Percentiles rank a stretch among this genome's conserved stretches.
Conservation (phyloP, 1,140 invertebrate species). For the Papilio machaon region DNA sequence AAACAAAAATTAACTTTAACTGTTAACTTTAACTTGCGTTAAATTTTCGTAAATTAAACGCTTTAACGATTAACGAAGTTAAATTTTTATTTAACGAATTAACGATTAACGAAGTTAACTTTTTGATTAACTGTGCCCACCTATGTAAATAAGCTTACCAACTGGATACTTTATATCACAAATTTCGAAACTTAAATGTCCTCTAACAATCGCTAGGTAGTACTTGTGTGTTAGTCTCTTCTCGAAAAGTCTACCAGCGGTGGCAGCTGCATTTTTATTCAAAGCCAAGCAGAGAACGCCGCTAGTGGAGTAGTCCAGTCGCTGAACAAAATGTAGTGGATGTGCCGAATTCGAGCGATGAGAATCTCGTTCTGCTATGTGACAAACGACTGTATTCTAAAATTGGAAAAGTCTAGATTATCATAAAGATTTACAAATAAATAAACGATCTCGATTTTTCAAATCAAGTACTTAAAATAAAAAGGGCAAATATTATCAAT, state of each 20-base stretch:
- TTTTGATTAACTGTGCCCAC: too few relatives aligned
- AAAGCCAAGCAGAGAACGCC: slow-evolving; percentile 89
- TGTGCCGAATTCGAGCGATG: slow-evolving; percentile 67
- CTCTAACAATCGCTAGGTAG: slow-evolving; percentile 89
- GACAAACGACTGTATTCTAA: slow-evolving; percentile 60
- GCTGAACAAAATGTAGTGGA: slow-evolving; percentile 88
- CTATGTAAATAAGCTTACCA: slow-evolving; percentile 80
- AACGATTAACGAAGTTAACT: too few relatives aligned
- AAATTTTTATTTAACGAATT: too few relatives aligned
- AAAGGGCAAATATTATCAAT: neutral
- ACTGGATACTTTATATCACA: slow-evolving; percentile 84
- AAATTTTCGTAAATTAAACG: too few relatives aligned
- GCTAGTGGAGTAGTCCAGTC: slow-evolving; percentile 91
- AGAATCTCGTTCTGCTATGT: slow-evolving; percentile 64
- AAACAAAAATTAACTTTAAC: too few relatives aligned
- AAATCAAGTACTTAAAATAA: neutral
- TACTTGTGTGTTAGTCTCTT: slow-evolving; percentile 85
- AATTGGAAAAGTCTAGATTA: neutral
- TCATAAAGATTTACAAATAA: neutral
- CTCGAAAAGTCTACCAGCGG: slow-evolving; percentile 85
- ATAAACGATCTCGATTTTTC: neutral
- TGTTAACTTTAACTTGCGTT: too few relatives aligned
- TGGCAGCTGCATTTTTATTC: slow-evolving; percentile 85
- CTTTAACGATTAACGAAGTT: too few relatives aligned
- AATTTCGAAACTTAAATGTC: slow-evolving; percentile 82